Evolutionary conservation across 2,888 invertebrate genomes (phyloP).

Genomic region (Ganaspis brasiliensis): DNA sequence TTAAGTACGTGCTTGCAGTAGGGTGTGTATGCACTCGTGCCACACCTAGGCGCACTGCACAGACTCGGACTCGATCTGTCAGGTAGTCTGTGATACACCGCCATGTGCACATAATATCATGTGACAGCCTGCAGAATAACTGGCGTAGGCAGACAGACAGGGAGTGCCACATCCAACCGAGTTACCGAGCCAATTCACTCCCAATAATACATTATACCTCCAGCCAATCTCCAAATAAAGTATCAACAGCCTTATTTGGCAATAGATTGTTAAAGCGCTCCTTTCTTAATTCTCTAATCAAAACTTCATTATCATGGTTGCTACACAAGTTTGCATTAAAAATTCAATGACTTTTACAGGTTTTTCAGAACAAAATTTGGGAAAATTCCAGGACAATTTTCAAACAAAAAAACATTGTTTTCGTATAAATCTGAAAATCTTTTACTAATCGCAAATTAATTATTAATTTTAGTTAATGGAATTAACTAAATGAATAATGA

Average conservation of each 20-base stretch:
- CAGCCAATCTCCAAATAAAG: slow-evolving; percentile 8
- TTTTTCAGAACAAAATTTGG: too few relatives aligned
- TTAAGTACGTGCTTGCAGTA: slow-evolving; percentile 66
- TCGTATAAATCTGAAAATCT: too few relatives aligned
- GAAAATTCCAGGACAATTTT: too few relatives aligned
- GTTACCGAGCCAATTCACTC: slow-evolving; percentile 60
- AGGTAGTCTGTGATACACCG: slow-evolving; percentile 76
- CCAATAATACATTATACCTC: slow-evolving; percentile 6
- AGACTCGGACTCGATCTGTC: slow-evolving; percentile 75
- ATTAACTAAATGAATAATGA: too few relatives aligned
- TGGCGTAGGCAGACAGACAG: slow-evolving; percentile 77
- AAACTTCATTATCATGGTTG: too few relatives aligned
- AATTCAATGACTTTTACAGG: too few relatives aligned
- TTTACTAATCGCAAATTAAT: too few relatives aligned
- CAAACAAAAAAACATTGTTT: too few relatives aligned
- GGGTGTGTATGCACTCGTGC: slow-evolving; percentile 57
- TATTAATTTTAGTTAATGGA: too few relatives aligned
- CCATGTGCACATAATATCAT: slow-evolving; percentile 74
- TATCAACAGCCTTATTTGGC: slow-evolving; percentile 1
- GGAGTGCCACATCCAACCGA: slow-evolving; percentile 76
- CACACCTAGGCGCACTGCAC: slow-evolving; percentile 68
- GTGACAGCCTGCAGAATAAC: slow-evolving; percentile 71
- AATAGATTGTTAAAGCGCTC: neutral
- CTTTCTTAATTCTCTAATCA: neutral
- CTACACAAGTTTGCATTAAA: too few relatives aligned